Base-by-base conservation (phyloP, 1,140 invertebrate species). In the Cydia fagiglandana region DNA sequence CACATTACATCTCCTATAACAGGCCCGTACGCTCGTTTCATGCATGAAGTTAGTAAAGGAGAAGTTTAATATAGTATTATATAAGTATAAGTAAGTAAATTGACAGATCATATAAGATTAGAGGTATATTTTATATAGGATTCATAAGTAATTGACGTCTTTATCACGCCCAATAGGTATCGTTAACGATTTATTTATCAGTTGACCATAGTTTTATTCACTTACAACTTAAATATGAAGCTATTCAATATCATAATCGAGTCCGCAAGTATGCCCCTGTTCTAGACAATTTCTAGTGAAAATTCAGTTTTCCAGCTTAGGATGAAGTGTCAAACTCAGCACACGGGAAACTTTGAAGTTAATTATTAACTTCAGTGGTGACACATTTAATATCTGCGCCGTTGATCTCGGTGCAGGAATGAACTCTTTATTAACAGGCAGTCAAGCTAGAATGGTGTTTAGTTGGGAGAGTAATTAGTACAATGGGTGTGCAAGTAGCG, bases 261-360 rank as follows among this genome's bases (percentile, higher is more conserved):
- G 75, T 74, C 53, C 70, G 73, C 61, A 77, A 79, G 77, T 64
- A 77, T 73, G 28, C 76, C n/a, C 28, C 68, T 30, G 80, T 75
- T 78, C 64, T 81, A 80, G 73, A 79, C 86, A 86, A 87, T 87
- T 88, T 83, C 82, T 80, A 77, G 81, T 64, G 80, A 85, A 86
- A 87, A 86, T 87, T 87, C 84, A 84, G 56, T 81, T 83, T 84
- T 81, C 77, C 74, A 75, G 78, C 77, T 80, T 78, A 77, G 78
- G 82, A 82, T 84, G 79, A 85, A 90, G 77, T 88, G 86, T 81
- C 88, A 89, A 91, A 89, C 84, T 90, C 86, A 84, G 84, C 82
- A 82, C 76, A 82, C 78, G 81, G 78, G 77, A 74, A 88, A 89
- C 82, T 89, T 84, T 82, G 86, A 87, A 90, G 84, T 89, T 90